These are phyloP conservation scores for Octodon degus DNA, from an alignment of 2,113 vertebrate species.

Conservation along the genomic window DNA sequence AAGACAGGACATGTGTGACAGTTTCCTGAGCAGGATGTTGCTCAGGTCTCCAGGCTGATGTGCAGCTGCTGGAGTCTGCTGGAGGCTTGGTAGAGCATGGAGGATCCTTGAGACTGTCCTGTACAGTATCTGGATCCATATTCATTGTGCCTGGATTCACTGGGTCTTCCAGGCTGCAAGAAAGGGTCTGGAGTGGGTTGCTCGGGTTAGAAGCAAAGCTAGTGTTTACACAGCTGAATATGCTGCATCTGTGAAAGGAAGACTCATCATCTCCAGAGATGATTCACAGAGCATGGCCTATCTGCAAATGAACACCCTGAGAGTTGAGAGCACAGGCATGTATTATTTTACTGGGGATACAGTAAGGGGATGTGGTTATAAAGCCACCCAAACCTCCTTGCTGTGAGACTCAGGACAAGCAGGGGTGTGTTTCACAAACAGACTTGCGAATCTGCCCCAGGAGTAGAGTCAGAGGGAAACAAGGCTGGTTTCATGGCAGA, in stretches of 20 bases:
- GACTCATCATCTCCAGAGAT: not conserved
- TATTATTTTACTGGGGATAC: not conserved
- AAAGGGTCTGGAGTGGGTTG: not conserved
- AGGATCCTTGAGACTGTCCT: not conserved
- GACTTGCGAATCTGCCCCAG: not conserved
- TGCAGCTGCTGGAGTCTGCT: not conserved
- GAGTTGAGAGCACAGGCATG: not conserved
- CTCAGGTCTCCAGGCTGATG: not conserved
- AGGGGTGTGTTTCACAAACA: not conserved
- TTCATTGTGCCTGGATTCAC: not conserved
- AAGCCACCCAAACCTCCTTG: not conserved
- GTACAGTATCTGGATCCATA: not conserved
- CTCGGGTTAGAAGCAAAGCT: not conserved
- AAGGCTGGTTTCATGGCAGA: too few relatives aligned
- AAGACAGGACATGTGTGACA: fast-evolving
- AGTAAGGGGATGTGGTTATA: not conserved
- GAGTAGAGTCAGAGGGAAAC: too few relatives aligned
- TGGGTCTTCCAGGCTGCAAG: not conserved
- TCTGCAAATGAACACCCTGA: not conserved
- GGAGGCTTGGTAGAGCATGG: not conserved
- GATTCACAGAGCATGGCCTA: not conserved
- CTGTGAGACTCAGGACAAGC: not conserved
- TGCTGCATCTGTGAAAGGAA: not conserved
- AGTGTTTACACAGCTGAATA: not conserved
- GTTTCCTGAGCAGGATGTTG: not conserved